Evolutionary conservation across 2,797 vertebrate species (phyloP), one percentile per base, ranked within the genome.

Genomic region (Myotis vivesi): DNA sequence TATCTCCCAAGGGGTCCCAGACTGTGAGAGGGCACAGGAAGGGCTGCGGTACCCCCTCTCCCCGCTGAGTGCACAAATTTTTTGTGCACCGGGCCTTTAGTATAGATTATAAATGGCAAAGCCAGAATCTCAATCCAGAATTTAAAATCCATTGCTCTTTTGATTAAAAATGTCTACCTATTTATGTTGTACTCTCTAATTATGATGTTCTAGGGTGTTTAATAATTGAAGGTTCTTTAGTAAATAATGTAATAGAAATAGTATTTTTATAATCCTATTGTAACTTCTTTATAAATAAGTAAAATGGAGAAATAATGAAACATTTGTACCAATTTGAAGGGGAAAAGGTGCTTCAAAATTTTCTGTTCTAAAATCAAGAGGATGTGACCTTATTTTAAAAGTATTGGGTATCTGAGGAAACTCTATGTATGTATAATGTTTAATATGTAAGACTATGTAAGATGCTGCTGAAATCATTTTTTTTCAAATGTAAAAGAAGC

Each of bases 351-450:
- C 15, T 83, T 82, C 20, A 33, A 76, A 84, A 91, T 62, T 92
- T 91, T 95, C 57, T 86, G 55, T n/a, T n/a, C 41, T 41, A 85
- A 93, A 86, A 79, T 68, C 15, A 83, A 94, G 25, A 86, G 30
- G 15, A 9, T 15, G 41, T 89, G 20, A 75, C 9, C 28, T 79
- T 59, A 41, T 3, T 36, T 38, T 87, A 22, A 87, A 89, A 82
- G 38, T 44, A 10, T 12, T 28, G 25, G 44, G 30, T 22, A 33
- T 36, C 62, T 38, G 23, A 55, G 28, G 15, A 59, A 80, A 64
- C 41, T 76, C 30, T 76, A 64, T 38, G 44, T 73, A 55, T 1
- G 7, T 53, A 71, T 5, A 51, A 30, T 88, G 87, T 75, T 85
- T 76, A 46, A 59, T 77, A 73, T 46, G 2, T 11, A 72, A 62